Base-by-base conservation (phyloP, 30 jellyfish, hydroid and myxozoan genomes). In the Hydractinia symbiolongicarpus region DNA sequence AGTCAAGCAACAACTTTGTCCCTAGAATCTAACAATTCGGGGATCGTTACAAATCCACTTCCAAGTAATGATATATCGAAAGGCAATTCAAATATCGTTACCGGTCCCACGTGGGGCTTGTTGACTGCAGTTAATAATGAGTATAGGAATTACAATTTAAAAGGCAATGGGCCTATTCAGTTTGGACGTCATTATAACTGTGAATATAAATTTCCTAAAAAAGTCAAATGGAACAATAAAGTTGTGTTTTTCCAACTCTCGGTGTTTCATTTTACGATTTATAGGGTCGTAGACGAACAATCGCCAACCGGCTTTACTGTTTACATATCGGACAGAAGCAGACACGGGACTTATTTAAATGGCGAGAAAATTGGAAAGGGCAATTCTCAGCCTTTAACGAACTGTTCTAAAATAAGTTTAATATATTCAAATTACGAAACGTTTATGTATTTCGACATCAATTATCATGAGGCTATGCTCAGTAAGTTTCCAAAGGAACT, bases 291-390 rank as follows among this genome's bases (percentile, higher is more conserved):
- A 0, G 80, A 71, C 51, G 68, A 8, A 71, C 9, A 64, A 13
- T n/a, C 52, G 9, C 52, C 19, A 4, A n/a, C 52, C 40, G 40
- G 40, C 9, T 64, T 64, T 64, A 71, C 60, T 19, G 50, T 52
- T 71, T 20, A 71, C 60, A 71, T 71, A 11, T 19, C 30, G 50
- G 80, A 71, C 51, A 4, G n/a, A 30, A 71, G 80, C 53, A 19
- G 60, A 1, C 30, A 71, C 53, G 80, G 80, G 53, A 9, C 68
- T 20, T 71, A 19, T 71, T 30, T 71, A 8, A 71, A 71, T 15
- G 60, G 80, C 17, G 40, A 30, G 17, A 8, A n/a, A 19, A 71
- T 71, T 9, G 80, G 80, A 8, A 71, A 19, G 53, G 60, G 50
- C 13, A 71, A 71, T 30, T 20, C 40, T 1, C 60, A n/a, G 40